A percentile compares a stretch with the other conserved stretches of the same genome.
These are phyloP conservation scores for Temnothorax rugatulus DNA, from an alignment of 2,888 invertebrate species.

Conservation along the genomic window DNA sequence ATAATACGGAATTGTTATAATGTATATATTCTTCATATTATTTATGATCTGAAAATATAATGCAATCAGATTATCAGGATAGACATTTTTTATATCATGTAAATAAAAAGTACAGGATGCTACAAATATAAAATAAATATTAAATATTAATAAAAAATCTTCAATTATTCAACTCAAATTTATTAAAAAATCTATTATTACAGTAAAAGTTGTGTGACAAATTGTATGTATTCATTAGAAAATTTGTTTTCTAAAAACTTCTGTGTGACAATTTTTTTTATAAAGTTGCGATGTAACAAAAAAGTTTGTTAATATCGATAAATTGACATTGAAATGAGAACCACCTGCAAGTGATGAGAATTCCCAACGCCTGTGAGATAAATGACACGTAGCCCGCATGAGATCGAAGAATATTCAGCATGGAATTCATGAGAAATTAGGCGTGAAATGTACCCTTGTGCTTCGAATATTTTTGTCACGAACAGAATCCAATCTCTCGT, in stretches of 20 bases:
- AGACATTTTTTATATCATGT: no score
- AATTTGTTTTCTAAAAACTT: neutral
- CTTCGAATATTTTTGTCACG: constrained; percentile 81
- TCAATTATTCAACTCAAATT: neutral
- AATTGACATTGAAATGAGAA: neutral
- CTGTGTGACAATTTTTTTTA: neutral
- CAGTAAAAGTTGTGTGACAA: neutral
- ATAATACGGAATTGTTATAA: no score
- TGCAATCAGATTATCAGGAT: no score
- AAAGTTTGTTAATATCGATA: neutral
- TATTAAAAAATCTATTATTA: neutral
- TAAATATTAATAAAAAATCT: no score
- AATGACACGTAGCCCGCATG: constrained; percentile 73
- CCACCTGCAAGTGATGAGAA: constrained; percentile 45
- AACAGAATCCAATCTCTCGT: constrained; percentile 68
- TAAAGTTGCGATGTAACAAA: neutral
- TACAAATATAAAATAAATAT: no score
- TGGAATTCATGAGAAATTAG: constrained; percentile 83
- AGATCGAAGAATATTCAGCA: constrained; percentile 81
- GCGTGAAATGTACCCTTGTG: constrained; percentile 84
- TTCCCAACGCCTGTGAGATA: constrained; percentile 61
- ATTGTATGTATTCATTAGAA: neutral
- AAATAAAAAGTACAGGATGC: no score
- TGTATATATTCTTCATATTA: no score
- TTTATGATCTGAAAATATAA: no score